Evolutionary conservation across 2,797 vertebrate species (phyloP), one percentile per base, ranked within the genome.

Genomic region (Molossus molossus): DNA sequence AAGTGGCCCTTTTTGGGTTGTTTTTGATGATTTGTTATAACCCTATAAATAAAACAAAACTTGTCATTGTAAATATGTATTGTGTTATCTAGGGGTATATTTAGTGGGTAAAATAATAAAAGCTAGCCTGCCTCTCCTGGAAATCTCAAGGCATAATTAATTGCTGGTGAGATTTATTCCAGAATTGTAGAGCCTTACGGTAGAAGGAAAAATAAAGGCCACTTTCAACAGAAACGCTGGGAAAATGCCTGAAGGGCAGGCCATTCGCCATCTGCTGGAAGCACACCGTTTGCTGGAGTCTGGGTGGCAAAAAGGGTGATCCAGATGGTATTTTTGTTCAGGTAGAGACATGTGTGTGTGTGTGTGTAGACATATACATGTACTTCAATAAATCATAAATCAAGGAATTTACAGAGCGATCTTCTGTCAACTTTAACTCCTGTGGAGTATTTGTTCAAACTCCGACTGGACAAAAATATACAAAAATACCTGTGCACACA

Each of bases 31-130:
- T 96, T 97, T 96, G 76, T 91, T 97, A 91, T 73, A 91, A 94
- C 91, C 81, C 96, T 93, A 98, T 98, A 98, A 98, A 98, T 98
- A 98, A 80, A 98, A 97, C 64, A 97, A 97, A 98, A 84, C 93
- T 96, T 64, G 94, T 94, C 90, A 87, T 73, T 97, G 94, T 96
- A 95, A 97, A 95, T 92, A 96, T 1, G 97, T 94, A 94, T 90
- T 77, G 96, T 45, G 87, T 96, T 97, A 98, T 96, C 97, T 94
- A 94, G 95, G 98, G 97, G 93, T 97, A 91, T 96, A 98, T 96
- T 98, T 98, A 98, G 98, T 92, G 97, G 94, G 94, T 97, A 87
- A 12, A 91, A 93, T 94, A 92, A 94, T 94, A 96, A 95, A 96
- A 95, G 57, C 83, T 40, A 53, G 9, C 50, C 80, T 69, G 64